phyloP scores from a whole-genome alignment of 2,113 vertebrate genomes.

The Columba janthina region DNA sequence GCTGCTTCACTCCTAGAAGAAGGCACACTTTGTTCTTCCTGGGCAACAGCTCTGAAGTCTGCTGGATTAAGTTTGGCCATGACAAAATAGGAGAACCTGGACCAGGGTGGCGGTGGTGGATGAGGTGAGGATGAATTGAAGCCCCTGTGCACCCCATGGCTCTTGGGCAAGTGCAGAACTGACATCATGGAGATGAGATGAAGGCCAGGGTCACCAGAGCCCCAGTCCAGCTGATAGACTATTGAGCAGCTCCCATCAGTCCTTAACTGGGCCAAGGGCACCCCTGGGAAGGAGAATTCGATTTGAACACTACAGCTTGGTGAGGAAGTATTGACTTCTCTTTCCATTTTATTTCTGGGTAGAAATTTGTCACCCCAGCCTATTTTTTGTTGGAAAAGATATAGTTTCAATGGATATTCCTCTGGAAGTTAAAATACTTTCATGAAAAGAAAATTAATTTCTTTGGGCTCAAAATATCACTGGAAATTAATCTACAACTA shows the following conservation, averaged over 20 bases:
- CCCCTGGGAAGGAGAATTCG: not conserved
- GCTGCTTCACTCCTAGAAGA: not conserved
- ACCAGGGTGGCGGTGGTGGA: not conserved
- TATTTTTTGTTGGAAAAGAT: not conserved
- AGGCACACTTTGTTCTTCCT: not conserved
- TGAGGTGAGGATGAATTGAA: not conserved
- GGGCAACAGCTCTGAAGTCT: not conserved
- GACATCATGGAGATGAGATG: not conserved
- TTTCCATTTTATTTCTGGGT: not conserved
- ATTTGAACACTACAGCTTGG: not conserved
- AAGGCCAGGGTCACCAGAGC: not conserved
- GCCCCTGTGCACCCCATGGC: not conserved
- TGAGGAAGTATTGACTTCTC: not conserved
- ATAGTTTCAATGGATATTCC: not conserved
- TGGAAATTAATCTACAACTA: not conserved
- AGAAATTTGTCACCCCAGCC: not conserved
- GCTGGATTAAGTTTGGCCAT: not conserved
- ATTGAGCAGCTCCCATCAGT: not conserved
- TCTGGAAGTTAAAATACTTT: not conserved
- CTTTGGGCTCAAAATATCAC: not conserved
- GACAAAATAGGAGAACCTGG: not conserved
- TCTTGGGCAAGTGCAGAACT: fast-evolving
- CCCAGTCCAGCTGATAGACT: not conserved
- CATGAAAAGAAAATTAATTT: not conserved
- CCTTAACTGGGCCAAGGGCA: constrained; percentile 17